Conservation (phyloP, 1,140 invertebrate genomes). For the Philopotamus ludificatus region DNA sequence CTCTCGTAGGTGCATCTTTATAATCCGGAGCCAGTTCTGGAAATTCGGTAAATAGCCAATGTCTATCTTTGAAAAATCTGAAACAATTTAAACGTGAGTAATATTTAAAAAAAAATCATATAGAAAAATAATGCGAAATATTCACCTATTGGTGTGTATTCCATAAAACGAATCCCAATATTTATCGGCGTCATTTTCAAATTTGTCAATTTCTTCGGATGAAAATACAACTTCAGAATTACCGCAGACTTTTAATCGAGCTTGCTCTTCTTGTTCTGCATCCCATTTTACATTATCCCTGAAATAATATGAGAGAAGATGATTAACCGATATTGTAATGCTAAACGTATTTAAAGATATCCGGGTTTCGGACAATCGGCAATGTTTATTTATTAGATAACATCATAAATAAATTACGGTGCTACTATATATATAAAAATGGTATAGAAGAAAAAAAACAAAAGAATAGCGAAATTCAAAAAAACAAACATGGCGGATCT, state of each 20-base stretch:
- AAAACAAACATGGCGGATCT: not conserved
- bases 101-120: no score
- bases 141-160: constrained; percentile 80
- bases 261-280: constrained; percentile 71
- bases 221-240: constrained; percentile 71
- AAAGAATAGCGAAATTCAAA: not conserved
- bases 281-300: constrained; percentile 97
- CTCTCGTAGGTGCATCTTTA: constrained; percentile 50
- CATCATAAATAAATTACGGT: not conserved
- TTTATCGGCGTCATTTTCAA: constrained; percentile 75
- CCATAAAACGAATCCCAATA: constrained; percentile 95
- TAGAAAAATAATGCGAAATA: constrained; percentile 4
- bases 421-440: not conserved
- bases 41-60: constrained; percentile 98
- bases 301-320: constrained; percentile 7
- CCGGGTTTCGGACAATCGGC: not conserved
- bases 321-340: not conserved
- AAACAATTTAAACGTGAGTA: constrained; percentile 37
- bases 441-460: not conserved
- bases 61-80: constrained; percentile 96
- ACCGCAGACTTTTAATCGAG: constrained; percentile 69
- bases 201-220: constrained; percentile 64
- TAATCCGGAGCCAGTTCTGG: constrained; percentile 77
- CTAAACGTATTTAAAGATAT: not conserved
- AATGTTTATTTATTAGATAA: not conserved